Percentiles rank a stretch among this genome's conserved stretches.
These are phyloP conservation scores for Apaloderma vittatum DNA, from an alignment of 2,113 vertebrate genomes.

Conservation along the genomic window DNA sequence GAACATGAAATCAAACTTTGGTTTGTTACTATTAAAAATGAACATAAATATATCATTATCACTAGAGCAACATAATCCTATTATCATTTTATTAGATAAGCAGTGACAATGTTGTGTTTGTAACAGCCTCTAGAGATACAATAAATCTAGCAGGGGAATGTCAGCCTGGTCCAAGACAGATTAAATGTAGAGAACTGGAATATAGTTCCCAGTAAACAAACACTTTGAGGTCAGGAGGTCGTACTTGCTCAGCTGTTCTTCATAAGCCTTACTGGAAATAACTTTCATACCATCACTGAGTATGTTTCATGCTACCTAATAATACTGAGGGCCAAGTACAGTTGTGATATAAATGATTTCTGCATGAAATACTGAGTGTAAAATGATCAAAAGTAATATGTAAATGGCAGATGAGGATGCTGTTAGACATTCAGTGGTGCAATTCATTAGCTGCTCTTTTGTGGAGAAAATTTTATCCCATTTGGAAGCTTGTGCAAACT, in stretches of 20 bases:
- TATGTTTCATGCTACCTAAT: conserved; percentile 56
- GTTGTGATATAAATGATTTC: conserved; percentile 20
- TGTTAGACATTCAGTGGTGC: not conserved
- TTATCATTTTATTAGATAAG: conserved; percentile 62
- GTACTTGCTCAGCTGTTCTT: conserved; percentile 67
- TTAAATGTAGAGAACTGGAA: conserved; percentile 68
- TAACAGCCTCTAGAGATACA: conserved; percentile 44
- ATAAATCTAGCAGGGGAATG: conserved; percentile 57
- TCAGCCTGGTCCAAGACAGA: conserved; percentile 56
- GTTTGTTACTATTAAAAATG: conserved; percentile 20
- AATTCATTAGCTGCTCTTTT: fast-evolving
- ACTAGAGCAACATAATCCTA: conserved; percentile 31
- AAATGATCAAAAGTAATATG: conserved; percentile 27
- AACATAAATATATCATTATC: not conserved
- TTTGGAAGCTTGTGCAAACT: conserved; percentile 2
- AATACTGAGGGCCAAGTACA: not conserved
- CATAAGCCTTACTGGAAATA: conserved; percentile 68
- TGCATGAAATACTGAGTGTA: conserved; percentile 9
- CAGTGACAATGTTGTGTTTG: conserved; percentile 47
- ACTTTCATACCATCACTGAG: conserved; percentile 61
- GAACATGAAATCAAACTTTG: not conserved
- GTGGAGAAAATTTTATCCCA: not conserved
- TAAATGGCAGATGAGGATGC: not conserved
- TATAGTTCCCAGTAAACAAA: conserved; percentile 73
- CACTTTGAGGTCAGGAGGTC: conserved; percentile 57